Conservation (phyloP, 2,797 vertebrate species). For the Rhodeus uyekii region DNA sequence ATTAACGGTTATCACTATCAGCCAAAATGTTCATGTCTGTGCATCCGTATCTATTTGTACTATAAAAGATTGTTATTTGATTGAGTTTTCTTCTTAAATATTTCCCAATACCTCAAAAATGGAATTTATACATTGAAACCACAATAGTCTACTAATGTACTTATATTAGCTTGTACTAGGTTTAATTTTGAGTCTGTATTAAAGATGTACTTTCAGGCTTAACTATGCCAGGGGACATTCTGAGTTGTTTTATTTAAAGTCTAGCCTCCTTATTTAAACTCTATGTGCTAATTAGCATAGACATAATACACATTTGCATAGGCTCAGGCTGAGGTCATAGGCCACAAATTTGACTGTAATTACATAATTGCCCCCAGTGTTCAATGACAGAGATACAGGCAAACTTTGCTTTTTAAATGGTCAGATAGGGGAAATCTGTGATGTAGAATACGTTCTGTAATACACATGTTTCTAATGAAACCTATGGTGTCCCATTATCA, state of each 20-base stretch:
- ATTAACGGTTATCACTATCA: no score
- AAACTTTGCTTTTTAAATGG: not conserved
- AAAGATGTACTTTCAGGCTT: not conserved
- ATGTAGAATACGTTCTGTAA: not conserved
- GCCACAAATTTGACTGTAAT: conserved; percentile 40
- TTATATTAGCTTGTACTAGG: not conserved
- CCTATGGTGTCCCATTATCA: not conserved
- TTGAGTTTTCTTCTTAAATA: not conserved
- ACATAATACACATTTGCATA: conserved; percentile 52
- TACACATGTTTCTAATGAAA: not conserved
- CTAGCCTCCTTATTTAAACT: conserved; percentile 22
- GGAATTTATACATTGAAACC: not conserved
- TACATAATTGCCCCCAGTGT: conserved; percentile 51
- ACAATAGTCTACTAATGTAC: not conserved
- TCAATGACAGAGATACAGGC: conserved; percentile 30
- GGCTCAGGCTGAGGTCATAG: conserved; percentile 27
- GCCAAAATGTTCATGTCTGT: no score
- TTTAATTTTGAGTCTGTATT: not conserved
- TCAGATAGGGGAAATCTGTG: not conserved
- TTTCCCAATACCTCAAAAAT: not conserved
- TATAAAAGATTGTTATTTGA: not conserved
- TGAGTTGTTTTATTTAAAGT: conserved; percentile 36
- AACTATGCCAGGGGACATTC: conserved; percentile 5
- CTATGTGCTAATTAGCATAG: conserved; percentile 56
- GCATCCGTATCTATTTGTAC: not conserved